Conservation (phyloP, 1,140 invertebrate species). For the Catajapyx aquilonaris region DNA sequence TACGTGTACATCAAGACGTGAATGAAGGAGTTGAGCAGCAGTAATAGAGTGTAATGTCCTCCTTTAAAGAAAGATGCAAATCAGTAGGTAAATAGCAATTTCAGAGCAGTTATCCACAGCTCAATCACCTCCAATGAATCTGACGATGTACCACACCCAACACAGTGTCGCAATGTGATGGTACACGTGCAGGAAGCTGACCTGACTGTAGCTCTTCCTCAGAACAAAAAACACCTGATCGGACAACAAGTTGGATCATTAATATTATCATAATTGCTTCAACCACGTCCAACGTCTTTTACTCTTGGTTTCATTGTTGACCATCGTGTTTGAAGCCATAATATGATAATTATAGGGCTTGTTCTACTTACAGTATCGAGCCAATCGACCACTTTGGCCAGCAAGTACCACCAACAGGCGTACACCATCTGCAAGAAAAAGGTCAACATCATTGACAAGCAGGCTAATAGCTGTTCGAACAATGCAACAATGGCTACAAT, state of each 20-base stretch:
- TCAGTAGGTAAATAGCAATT: too few relatives aligned
- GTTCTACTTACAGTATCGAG: conserved; percentile 47
- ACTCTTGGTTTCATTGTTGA: too few relatives aligned
- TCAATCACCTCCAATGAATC: conserved; percentile 38
- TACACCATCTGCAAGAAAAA: conserved; percentile 30
- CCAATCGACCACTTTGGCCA: conserved; percentile 45
- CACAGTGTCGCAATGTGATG: conserved; percentile 60
- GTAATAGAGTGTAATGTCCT: conserved; percentile 8
- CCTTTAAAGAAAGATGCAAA: too few relatives aligned
- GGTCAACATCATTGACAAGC: too few relatives aligned
- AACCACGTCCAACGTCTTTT: too few relatives aligned
- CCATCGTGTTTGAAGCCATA: background rate
- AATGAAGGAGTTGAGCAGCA: conserved; percentile 10
- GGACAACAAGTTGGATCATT: too few relatives aligned
- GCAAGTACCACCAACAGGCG: conserved; percentile 42
- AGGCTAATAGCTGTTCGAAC: too few relatives aligned
- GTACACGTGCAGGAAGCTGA: conserved; percentile 69
- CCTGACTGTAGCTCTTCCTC: too few relatives aligned
- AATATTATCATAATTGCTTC: too few relatives aligned
- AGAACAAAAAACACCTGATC: conserved; percentile 57
- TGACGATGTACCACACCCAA: conserved; percentile 35
- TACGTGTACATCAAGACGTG: conserved; percentile 10
- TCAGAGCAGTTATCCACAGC: too few relatives aligned
- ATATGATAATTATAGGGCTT: too few relatives aligned
- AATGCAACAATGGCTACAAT: too few relatives aligned